These are phyloP conservation scores for Drosophila anomalata DNA, from an alignment of 2,888 invertebrate genomes.

Conservation along the genomic window DNA sequence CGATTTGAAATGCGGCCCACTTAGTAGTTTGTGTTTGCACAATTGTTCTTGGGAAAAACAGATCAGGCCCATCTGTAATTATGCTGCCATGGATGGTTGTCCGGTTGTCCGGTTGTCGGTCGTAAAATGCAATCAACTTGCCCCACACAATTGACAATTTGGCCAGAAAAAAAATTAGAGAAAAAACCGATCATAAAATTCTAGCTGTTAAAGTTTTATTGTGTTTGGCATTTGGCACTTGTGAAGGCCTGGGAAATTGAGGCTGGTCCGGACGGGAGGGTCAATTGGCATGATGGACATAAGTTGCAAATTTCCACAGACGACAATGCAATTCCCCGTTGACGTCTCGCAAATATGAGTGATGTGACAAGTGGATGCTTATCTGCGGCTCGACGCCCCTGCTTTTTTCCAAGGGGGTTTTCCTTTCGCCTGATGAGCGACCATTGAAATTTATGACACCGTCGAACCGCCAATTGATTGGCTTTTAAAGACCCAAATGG, in stretches of 20 bases:
- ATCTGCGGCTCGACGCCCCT: slow-evolving; percentile 47
- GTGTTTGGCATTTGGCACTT: slow-evolving; percentile 32
- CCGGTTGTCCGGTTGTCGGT: slow-evolving; percentile 11
- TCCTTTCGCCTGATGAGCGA: slow-evolving; percentile 34
- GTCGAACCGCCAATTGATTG: slow-evolving; percentile 66
- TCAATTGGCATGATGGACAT: slow-evolving; percentile 58
- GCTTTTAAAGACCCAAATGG: slow-evolving; percentile 63
- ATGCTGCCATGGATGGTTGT: slow-evolving; percentile 14
- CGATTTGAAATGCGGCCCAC: slow-evolving; percentile 32
- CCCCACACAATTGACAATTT: slow-evolving; percentile 37
- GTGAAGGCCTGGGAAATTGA: slow-evolving; percentile 50
- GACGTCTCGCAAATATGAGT: slow-evolving; percentile 61
- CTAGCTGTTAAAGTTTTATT: slow-evolving; percentile 45
- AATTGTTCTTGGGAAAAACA: slow-evolving; percentile 53
- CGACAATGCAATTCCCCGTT: slow-evolving; percentile 49
- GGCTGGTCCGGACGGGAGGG: slow-evolving; percentile 58
- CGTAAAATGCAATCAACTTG: slow-evolving; percentile 65
- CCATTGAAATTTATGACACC: slow-evolving; percentile 74
- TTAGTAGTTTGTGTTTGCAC: slow-evolving; percentile 35
- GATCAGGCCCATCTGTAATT: slow-evolving; percentile 48
- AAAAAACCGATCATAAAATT: slow-evolving; percentile 24
- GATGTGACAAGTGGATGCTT: slow-evolving; percentile 69
- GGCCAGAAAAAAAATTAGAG: slow-evolving; percentile 11
- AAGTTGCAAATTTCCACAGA: slow-evolving; percentile 29
- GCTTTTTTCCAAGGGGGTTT: slow-evolving; percentile 38